phyloP scores from a whole-genome alignment of 2,888 invertebrate genomes.

The Temnothorax ravouxi region DNA sequence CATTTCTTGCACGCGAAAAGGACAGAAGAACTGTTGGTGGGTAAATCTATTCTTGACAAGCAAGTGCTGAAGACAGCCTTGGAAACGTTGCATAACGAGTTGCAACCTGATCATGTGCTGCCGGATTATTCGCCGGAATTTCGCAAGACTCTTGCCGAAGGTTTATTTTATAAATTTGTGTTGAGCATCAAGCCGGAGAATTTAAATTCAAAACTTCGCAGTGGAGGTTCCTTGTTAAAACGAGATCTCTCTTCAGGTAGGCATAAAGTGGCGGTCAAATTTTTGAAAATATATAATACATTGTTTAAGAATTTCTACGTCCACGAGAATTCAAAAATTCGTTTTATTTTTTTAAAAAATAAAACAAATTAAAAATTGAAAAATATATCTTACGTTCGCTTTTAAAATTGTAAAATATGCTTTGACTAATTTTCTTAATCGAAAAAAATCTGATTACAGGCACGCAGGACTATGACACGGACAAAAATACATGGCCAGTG shows the following conservation, averaged over 20 bases:
- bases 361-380: not conserved
- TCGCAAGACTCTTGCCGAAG: conserved; percentile 90
- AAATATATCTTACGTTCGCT: not conserved
- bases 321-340: not conserved
- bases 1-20: conserved; percentile 88
- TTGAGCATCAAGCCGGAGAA: conserved; percentile 88
- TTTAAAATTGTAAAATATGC: not conserved
- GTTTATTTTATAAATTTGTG: conserved; percentile 92
- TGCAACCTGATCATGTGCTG: conserved; percentile 89
- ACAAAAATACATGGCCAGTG: conserved; percentile 91
- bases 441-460: conserved; percentile 84
- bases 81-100: conserved; percentile 87
- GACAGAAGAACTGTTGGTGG: conserved; percentile 87
- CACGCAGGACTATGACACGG: conserved; percentile 90
- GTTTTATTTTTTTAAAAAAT: not conserved
- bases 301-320: not conserved
- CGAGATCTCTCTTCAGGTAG: conserved; percentile 90
- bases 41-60: conserved; percentile 86
- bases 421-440: not conserved
- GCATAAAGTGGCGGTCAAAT: not conserved
- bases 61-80: conserved; percentile 87
- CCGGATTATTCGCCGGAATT: conserved; percentile 91
- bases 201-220: conserved; percentile 87
- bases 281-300: not conserved
- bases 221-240: conserved; percentile 89